phyloP scores from a whole-genome alignment of 1,140 invertebrate species.

The Ganaspis sp. region DNA sequence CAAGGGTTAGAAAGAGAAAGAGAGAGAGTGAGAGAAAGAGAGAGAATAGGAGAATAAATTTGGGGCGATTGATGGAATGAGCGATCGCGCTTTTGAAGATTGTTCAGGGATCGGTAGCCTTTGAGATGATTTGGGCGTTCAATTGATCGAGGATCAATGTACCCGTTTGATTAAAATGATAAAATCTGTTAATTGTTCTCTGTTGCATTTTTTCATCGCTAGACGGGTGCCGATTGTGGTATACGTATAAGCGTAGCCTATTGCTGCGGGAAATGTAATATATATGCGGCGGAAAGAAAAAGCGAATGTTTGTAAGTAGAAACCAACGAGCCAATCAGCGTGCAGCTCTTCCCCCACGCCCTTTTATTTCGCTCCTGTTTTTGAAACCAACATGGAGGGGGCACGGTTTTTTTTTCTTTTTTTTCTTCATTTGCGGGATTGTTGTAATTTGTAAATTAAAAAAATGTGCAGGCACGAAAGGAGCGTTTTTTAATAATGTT shows the following conservation, averaged over 20 bases:
- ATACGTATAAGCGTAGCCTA: slow-evolving; percentile 71
- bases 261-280: slow-evolving; percentile 70
- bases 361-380: slow-evolving; percentile 45
- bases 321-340: slow-evolving; percentile 77
- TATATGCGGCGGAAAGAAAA: slow-evolving; percentile 72
- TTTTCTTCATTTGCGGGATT: too few relatives aligned
- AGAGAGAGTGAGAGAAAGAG: neutral
- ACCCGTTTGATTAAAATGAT: neutral
- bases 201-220: slow-evolving; percentile 63
- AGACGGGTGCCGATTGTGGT: slow-evolving; percentile 70
- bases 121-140: neutral
- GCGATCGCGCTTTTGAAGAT: slow-evolving; percentile 1
- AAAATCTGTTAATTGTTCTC: neutral
- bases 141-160: neutral
- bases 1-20: neutral
- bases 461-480: too few relatives aligned
- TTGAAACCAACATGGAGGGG: slow-evolving; percentile 50
- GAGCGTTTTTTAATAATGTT: too few relatives aligned
- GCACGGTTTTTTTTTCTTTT: neutral
- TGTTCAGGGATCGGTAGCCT: neutral
- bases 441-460: too few relatives aligned
- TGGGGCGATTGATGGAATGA: slow-evolving; percentile 19
- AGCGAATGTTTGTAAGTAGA: slow-evolving; percentile 75
- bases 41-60: too few relatives aligned
- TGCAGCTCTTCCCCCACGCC: slow-evolving; percentile 68